phyloP scores from a whole-genome alignment of 2,797 vertebrate species.

The Moxostoma hubbsi region DNA sequence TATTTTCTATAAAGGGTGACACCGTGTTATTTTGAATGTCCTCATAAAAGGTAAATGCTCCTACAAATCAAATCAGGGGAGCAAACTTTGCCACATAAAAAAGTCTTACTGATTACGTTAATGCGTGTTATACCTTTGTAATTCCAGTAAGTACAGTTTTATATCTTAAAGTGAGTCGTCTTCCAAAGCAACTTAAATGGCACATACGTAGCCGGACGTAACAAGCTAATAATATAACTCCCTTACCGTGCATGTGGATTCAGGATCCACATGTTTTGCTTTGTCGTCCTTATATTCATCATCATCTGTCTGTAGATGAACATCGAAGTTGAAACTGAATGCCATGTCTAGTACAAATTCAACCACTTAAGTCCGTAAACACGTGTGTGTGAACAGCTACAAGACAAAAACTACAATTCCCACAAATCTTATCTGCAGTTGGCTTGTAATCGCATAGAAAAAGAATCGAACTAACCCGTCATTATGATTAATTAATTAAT shows the following conservation, averaged over 20 bases:
- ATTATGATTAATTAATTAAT: too few relatives aligned
- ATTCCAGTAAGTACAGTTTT: not conserved
- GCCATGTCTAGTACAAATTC: constrained; percentile 65
- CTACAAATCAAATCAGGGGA: too few relatives aligned
- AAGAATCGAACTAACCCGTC: not conserved
- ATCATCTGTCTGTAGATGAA: constrained; percentile 57
- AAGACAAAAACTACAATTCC: constrained; percentile 42
- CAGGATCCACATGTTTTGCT: constrained; percentile 61
- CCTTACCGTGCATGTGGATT: constrained; percentile 11
- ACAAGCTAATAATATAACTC: not conserved
- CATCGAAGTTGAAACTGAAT: constrained; percentile 80
- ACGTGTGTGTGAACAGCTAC: constrained; percentile 6
- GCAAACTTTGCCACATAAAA: too few relatives aligned
- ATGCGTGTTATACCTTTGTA: not conserved
- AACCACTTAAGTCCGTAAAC: not conserved
- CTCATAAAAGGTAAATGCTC: too few relatives aligned
- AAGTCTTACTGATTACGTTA: not conserved
- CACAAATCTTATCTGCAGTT: constrained; percentile 26
- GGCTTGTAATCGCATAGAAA: not conserved
- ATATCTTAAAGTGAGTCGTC: not conserved
- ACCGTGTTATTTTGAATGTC: too few relatives aligned
- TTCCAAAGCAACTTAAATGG: not conserved
- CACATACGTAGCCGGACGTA: not conserved
- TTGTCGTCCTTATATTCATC: constrained; percentile 41
- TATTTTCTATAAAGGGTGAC: too few relatives aligned